A percentile compares a stretch with the other conserved stretches of the same genome.
phyloP scores from a whole-genome alignment of 2,113 vertebrate genomes.

The Perca schrenkii region DNA sequence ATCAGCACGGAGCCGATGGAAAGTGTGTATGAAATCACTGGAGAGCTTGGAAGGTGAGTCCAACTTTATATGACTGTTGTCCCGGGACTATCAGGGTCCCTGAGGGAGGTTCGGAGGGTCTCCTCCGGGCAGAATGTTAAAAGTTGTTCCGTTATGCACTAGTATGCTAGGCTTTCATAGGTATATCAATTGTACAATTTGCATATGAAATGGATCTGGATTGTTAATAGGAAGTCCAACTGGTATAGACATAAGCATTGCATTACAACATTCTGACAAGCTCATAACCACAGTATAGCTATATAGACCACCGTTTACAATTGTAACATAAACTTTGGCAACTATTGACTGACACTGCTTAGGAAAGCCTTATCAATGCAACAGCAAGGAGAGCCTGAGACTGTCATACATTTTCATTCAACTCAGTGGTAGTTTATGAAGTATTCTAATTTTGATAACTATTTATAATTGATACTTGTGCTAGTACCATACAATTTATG shows the following conservation, averaged over 20 bases:
- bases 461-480: not conserved
- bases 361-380: not conserved
- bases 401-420: not conserved
- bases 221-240: not conserved
- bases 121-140: not conserved
- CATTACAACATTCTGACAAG: not conserved
- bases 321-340: not conserved
- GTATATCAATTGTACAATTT: not conserved
- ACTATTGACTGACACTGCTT: not conserved
- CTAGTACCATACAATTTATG: not conserved
- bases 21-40: slow-evolving; percentile 87
- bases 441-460: not conserved
- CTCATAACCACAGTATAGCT: not conserved
- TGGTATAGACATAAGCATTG: not conserved
- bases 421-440: not conserved
- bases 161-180: not conserved
- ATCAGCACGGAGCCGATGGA: slow-evolving; percentile 89
- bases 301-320: not conserved
- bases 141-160: not conserved
- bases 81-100: not conserved
- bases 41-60: slow-evolving; percentile 92
- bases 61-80: fast-evolving
- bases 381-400: not conserved
- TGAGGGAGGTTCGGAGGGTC: not conserved
- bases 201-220: not conserved